Base-by-base conservation (phyloP, 2,113 vertebrate species). In the Neolamprologus brichardi region DNA sequence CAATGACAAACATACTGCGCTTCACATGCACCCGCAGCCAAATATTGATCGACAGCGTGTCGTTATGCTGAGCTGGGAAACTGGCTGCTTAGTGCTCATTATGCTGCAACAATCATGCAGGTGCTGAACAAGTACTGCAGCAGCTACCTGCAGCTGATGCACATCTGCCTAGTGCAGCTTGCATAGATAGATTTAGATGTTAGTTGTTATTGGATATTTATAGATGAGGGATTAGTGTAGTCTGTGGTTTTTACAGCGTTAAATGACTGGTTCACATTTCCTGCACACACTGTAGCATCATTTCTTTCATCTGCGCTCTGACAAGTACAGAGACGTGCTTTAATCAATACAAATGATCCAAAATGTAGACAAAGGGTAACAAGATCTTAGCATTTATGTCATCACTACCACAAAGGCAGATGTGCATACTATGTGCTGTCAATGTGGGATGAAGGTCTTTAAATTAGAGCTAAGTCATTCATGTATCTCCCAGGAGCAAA, bases 41-140 rank as follows among this genome's bases (percentile, higher is more conserved):
- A 88, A 88, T 88, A 90, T 86, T 82, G 92, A 86, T 87, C 77
- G 4, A 75, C 52, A 13, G 58, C 62, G 44, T 67, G 72, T 78
- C 87, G 46, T 87, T 84, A 75, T 25, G 81, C 72, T 82, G 28
- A 82, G 84, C 41, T 34, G 81, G 54, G 81, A 87, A 84, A 79
- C 64, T 18, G 14, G 67, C 20, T 75, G 23, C 70, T 75, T 4
- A 5, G 14, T 46, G 41, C 41, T 75, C 41, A 15, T 32, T 52
- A 18, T 4, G 75, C 80, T 79, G n/a, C 44, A 23, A 52, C 10
- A 90, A 60, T 30, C 53, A 7, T 20, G 39, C 39, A 62, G 20
- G 54, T 4, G 54, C 34, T 85, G 28, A 49, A 12, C 5, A 62
- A 20, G 37, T 62, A 56, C 5, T 41, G 30, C 44, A 67, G 37